Evolutionary conservation across 2,888 invertebrate species (phyloP), one percentile per base, ranked within the genome.

Genomic region (Ophioninae sp.): DNA sequence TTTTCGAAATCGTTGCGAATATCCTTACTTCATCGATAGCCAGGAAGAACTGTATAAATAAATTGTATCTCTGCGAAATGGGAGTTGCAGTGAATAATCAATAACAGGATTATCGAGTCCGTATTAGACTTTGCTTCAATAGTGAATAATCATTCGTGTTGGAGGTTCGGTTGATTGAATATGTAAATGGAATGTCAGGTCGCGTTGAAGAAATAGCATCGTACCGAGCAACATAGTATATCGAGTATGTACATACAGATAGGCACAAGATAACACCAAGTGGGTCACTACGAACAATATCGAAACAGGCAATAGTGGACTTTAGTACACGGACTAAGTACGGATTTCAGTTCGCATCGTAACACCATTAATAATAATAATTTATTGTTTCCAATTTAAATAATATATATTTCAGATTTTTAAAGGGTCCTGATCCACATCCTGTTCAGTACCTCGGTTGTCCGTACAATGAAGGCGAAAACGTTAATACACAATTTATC

Each of bases 401-500:
- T 6, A 7, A 41, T 10, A 37, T 64, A 64, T 7, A 30, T 17
- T n/a, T 20, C 39, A 41, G 39, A 3, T 56, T 37, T 56, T 17
- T 1, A 23, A 30, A 56, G 7, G 8, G 17, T 21, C 39, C 8
- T 8, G 17, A 10, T 64, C 30, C 30, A 23, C 21, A 30, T 20
- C 37, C 1, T 70, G 59, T 59, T 8, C 17, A 81, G 77, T 81
- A 23, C 57, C 20, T 69, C 69, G 64, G 69, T 37, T 17, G 70
- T 65, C 10, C 23, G 74, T 13, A 23, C 73, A 1, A 73, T 82
- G 13, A 88, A 78, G 65, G 84, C 85, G 13, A 88, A 81, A 86
- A 94, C 95, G 91, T 95, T 96, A 87, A 94, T 96, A 88, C 95
- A 95, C 69, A 95, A 96, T 92, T 93, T 96, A 82, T 96, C 96